These are phyloP conservation scores for Vesta saturnalis DNA, from an alignment of 2,888 invertebrate genomes.

Conservation along the genomic window DNA sequence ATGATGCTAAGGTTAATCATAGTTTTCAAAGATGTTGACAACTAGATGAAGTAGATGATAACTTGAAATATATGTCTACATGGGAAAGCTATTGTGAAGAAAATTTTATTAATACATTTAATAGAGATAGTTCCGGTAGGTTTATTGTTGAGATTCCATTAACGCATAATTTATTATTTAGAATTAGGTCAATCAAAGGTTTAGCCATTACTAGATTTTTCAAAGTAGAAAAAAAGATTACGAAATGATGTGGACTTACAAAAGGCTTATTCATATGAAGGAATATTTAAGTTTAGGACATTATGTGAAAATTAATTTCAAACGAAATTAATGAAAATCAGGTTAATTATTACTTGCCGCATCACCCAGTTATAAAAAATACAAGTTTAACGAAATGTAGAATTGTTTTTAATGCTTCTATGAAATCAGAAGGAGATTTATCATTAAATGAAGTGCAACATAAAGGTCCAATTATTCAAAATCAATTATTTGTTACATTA, in stretches of 20 bases:
- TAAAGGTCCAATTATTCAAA: background rate
- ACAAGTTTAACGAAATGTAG: no score
- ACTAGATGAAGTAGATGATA: background rate
- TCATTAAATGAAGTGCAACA: no score
- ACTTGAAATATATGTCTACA: no score
- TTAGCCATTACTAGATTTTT: background rate
- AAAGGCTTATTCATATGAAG: background rate
- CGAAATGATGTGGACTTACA: background rate
- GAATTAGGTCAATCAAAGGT: background rate
- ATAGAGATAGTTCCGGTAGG: background rate
- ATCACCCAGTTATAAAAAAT: no score
- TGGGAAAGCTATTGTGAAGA: no score
- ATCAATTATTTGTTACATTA: background rate
- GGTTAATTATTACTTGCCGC: no score
- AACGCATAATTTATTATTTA: background rate
- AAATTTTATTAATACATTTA: background rate
- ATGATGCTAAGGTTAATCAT: background rate
- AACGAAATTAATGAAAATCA: no score
- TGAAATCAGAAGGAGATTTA: no score
- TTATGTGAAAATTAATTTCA: no score
- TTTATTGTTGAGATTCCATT: background rate
- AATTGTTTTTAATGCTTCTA: no score
- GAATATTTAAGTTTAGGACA: background rate
- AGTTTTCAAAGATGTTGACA: background rate
- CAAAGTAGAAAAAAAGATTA: background rate